Percentiles rank a stretch among this genome's conserved stretches.
Conservation (phyloP, 1,140 invertebrate genomes). For the Brachionus plicatilis region DNA sequence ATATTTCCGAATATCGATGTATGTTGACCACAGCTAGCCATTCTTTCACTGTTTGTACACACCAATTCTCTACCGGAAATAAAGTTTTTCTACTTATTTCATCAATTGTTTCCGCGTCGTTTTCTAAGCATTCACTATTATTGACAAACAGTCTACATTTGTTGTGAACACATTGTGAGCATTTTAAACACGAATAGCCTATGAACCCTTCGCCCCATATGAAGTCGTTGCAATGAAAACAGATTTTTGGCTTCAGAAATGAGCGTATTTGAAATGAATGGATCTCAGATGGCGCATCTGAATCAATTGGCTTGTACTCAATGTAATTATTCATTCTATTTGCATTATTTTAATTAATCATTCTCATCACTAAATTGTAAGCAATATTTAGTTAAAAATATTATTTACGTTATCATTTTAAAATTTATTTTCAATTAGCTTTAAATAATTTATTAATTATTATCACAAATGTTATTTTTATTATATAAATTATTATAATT, state of each 20-base stretch:
- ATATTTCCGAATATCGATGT: slow-evolving; percentile 26
- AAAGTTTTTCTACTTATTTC: neutral
- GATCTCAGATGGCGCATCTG: neutral
- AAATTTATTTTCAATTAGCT: neutral
- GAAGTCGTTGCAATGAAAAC: neutral
- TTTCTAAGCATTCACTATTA: neutral
- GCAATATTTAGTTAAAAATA: neutral
- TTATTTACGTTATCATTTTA: neutral
- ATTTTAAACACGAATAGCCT: slow-evolving; percentile 21
- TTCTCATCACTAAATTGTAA: neutral
- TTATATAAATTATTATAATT: neutral
- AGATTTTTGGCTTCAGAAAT: slow-evolving; percentile 1
- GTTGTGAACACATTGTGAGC: slow-evolving; percentile 8
- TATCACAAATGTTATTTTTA: neutral
- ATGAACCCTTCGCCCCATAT: slow-evolving; percentile 34
- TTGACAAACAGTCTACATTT: slow-evolving; percentile 1
- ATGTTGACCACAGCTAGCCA: slow-evolving; percentile 37
- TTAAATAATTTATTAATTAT: neutral
- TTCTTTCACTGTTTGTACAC: slow-evolving; percentile 2
- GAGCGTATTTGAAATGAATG: slow-evolving; percentile 29
- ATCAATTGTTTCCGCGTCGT: neutral
- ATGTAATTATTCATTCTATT: neutral
- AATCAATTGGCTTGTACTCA: neutral
- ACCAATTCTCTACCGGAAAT: slow-evolving; percentile 11
- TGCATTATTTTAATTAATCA: neutral